Evolutionary conservation across 2,113 vertebrate species (phyloP).

Genomic region (Tachuris rubrigastra): DNA sequence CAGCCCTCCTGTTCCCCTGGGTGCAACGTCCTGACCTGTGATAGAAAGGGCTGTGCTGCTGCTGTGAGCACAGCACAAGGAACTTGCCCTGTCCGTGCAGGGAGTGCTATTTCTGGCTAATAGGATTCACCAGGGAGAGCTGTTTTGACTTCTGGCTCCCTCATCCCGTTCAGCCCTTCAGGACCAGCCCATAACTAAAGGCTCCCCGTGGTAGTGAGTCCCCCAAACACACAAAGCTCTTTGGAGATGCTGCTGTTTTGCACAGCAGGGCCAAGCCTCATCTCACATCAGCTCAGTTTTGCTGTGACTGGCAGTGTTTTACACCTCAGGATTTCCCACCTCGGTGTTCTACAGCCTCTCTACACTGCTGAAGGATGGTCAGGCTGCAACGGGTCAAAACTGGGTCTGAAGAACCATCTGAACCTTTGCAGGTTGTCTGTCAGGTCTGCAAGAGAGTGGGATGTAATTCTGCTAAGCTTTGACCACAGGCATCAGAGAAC

Average conservation of each 20-base stretch:
- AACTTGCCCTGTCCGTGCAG: background rate
- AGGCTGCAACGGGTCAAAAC: background rate
- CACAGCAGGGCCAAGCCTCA: background rate
- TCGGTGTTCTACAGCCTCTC: background rate
- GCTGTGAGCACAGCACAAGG: background rate
- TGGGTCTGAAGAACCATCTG: background rate
- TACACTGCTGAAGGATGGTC: background rate
- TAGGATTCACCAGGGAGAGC: slow-evolving; percentile 16
- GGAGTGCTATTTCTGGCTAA: slow-evolving; percentile 16
- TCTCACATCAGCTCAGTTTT: background rate
- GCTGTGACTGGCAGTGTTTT: background rate
- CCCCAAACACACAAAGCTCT: background rate
- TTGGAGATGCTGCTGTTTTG: background rate
- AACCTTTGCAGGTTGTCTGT: background rate
- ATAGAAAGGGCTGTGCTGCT: background rate
- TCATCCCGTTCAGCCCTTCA: background rate
- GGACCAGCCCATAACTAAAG: background rate
- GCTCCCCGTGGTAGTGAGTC: background rate
- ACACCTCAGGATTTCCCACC: background rate
- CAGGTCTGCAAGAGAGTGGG: background rate
- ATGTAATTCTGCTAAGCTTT: background rate
- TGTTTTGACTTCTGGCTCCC: background rate
- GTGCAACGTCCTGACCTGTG: background rate
- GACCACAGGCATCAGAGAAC: background rate
- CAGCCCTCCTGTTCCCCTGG: background rate